Percentiles rank a stretch among this genome's conserved stretches.
phyloP scores from a whole-genome alignment of 2,113 vertebrate genomes.

The Nothoprocta perdicaria region DNA sequence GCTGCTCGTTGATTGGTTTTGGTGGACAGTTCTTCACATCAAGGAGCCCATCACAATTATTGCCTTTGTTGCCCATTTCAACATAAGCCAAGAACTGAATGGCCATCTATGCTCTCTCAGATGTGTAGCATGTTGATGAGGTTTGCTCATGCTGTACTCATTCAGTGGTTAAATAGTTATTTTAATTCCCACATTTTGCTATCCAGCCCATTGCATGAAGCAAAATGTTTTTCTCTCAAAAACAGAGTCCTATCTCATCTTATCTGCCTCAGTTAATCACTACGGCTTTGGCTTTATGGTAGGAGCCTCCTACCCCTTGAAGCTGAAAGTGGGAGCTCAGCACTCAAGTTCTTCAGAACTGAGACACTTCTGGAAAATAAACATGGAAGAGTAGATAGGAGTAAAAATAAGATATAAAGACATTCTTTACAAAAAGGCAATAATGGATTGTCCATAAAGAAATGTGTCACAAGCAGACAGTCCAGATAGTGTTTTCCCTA shows the following conservation, averaged over 20 bases:
- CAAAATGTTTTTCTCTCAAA: not conserved
- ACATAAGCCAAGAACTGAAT: not conserved
- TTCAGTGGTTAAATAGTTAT: not conserved
- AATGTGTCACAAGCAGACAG: not conserved
- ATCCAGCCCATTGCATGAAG: not conserved
- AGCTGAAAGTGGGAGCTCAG: not conserved
- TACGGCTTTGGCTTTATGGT: not conserved
- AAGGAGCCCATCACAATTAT: constrained; percentile 5
- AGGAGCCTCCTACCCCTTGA: not conserved
- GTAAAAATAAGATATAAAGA: not conserved
- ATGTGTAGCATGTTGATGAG: constrained; percentile 4
- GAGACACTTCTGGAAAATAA: not conserved
- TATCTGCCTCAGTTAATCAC: not conserved
- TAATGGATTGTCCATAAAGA: not conserved
- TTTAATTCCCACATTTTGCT: accelerated
- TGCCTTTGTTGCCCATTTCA: not conserved
- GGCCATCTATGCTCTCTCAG: not conserved
- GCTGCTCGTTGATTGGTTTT: constrained; percentile 11
- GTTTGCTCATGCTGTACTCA: not conserved
- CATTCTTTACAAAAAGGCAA: not conserved
- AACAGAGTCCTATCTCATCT: not conserved
- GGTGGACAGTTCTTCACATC: constrained; percentile 19
- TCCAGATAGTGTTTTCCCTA: not conserved
- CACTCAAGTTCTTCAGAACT: not conserved
- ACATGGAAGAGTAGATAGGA: not conserved